Conservation (phyloP, 2,888 invertebrate species). For the Aspidiotus rigidus region DNA sequence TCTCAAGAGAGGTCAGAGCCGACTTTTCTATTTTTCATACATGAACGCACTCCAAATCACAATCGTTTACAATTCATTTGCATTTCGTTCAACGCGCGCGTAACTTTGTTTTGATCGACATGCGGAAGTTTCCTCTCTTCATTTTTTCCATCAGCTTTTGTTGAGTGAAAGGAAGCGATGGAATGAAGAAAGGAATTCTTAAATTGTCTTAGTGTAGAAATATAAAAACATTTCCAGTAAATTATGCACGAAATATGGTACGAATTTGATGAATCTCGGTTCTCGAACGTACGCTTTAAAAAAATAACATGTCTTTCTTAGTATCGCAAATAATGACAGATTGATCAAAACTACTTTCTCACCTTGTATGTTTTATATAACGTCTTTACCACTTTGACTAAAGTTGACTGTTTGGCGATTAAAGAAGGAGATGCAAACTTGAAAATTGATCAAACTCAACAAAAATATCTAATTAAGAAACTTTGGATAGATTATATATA, state of each 20-base stretch:
- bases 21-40: constrained; percentile 21
- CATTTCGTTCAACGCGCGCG: constrained; percentile 5
- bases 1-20: no score
- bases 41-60: constrained; percentile 20
- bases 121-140: background rate
- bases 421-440: no score
- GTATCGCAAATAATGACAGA: no score
- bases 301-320: no score
- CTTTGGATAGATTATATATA: no score
- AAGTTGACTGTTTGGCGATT: no score
- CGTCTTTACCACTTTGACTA: no score
- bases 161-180: background rate
- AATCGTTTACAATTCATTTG: constrained; percentile 28
- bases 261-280: background rate
- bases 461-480: no score
- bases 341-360: no score
- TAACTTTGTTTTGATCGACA: background rate
- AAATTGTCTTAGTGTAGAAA: background rate
- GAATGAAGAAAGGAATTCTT: background rate
- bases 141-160: background rate
- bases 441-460: no score
- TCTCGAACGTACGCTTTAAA: no score
- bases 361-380: no score
- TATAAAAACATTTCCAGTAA: background rate
- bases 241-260: background rate